Base-by-base conservation (phyloP, 2,888 invertebrate species). In the Spodoptera littoralis region DNA sequence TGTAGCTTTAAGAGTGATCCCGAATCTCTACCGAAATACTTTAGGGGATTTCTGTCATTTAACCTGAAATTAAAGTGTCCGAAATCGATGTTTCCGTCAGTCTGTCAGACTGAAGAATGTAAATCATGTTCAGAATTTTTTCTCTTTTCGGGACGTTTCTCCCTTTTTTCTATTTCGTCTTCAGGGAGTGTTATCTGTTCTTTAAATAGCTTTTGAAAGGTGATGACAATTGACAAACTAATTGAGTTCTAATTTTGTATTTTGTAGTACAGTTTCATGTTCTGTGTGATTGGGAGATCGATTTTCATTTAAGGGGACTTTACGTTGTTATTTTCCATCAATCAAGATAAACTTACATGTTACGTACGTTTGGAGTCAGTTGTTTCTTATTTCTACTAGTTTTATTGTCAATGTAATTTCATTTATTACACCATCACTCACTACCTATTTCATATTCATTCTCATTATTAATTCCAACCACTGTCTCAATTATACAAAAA, bases 41-140 rank as follows among this genome's bases (percentile, higher is more conserved):
- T 81, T 77, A 65, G 84, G 87, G 87, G 87, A 84, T 83, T 77
- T 79, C 56, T 83, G 89, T 88, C 87, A 89, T 90, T 92, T 92
- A 92, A 92, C 93, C 92, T 90, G 90, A 93, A 94, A 94, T 94
- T 94, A 93, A 93, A 90, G 89, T 88, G 93, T 93, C 93, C 83
- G 84, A 89, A 89, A 92, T 92, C 91, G 85, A 91, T 92, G 93
- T 89, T 73, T 64, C 80, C 89, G 94, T 93, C 94, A 88, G 44
- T 73, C 77, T 85, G 86, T 83, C 85, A 77, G 62, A 72, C 76
- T 64, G 73, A 3, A 78, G 80, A 76, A 74, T 76, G 87, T 92
- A 83, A 85, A 84, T 93, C 90, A 89, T 85, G 87, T 83, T 76
- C 72, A 73, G 77, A 77, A 86, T 85, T 88, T 89, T 90, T 91